Evolutionary conservation across 92 coral and sea anemone genomes (phyloP), one percentile per base, ranked within the genome.

Genomic region (Palythoa grandiflora): DNA sequence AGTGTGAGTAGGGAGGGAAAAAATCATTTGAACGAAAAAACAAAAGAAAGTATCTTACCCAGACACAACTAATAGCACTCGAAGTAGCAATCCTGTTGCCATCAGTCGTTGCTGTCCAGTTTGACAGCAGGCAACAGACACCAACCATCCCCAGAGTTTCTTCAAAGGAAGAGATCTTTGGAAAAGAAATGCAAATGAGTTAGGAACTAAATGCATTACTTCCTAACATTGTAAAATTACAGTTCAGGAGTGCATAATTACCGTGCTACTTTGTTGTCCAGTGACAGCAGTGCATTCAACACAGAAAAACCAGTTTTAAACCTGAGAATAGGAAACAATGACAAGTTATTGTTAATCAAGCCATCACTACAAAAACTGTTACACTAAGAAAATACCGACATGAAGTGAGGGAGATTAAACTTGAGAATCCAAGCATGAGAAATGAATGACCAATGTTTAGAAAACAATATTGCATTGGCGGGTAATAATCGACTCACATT

Each of bases 31-130:
- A n/a, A 63, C 70, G 28, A 63, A 87, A n/a, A 14, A 50, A 28
- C 44, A 68, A 21, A 6, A 59, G 4, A 53, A 63, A 19, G 51
- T n/a, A 17, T n/a, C 96, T 87, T 81, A 97, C 99, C 99, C 98
- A 7, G 99, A 97, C 10, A 97, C 99, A 17, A 95, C 98, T 52
- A 97, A 85, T 12, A 97, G 90, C 38, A 97, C 91, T 38, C 98
- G 84, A 12, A 97, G 93, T 77, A 97, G 83, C 70, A 97, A 88
- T 28, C 99, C 99, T 1, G 99, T 95, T 37, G 99, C 99, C 99
- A 97, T 97, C 10, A 97, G 92, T 5, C 99, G 92, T 91, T 97
- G 99, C 90, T 97, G 99, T 84, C 98, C 98, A 89, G 97, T 96
- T 85, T 97, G 99, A 83, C 94, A 93, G 92, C 99, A 97, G 93